A percentile compares a stretch with the other conserved stretches of the same genome.
Conservation (phyloP, 2,113 vertebrate species). For the human (Homo sapiens) region DNA sequence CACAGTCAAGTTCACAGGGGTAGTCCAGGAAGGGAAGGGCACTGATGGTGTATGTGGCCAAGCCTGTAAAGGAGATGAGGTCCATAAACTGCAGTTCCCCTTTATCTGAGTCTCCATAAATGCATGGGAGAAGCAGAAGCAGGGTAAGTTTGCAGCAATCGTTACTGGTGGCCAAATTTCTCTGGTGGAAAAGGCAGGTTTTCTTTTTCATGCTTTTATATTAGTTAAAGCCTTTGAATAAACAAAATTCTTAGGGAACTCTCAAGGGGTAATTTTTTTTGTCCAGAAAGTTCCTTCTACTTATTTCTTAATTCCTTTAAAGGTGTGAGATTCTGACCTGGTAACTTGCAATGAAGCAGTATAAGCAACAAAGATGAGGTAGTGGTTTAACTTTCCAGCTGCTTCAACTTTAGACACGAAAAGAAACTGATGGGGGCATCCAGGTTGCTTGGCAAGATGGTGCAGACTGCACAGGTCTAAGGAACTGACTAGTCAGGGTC, state of each 20-base stretch:
- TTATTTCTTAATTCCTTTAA: conserved; percentile 35
- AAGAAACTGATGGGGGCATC: neutral
- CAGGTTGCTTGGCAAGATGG: neutral
- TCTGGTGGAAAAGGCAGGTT: conserved; percentile 35
- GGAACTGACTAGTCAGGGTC: neutral
- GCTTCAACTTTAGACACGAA: neutral
- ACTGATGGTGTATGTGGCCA: neutral
- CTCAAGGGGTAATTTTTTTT: conserved; percentile 33
- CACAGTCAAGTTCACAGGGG: neutral
- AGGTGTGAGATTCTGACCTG: neutral
- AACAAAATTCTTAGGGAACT: conserved; percentile 56
- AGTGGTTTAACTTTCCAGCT: neutral
- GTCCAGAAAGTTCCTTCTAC: conserved; percentile 25
- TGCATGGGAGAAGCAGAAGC: neutral
- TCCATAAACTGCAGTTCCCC: neutral
- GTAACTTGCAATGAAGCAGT: neutral
- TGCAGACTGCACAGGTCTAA: neutral
- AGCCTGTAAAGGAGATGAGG: neutral
- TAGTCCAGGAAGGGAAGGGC: neutral
- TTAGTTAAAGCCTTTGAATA: conserved; percentile 26
- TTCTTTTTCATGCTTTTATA: neutral
- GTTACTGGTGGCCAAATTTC: neutral
- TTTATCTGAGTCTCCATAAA: neutral
- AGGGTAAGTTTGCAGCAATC: neutral
- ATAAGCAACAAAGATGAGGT: neutral